Conservation (phyloP, 2,113 vertebrate species). For the Protobothrops flavoviridis region DNA sequence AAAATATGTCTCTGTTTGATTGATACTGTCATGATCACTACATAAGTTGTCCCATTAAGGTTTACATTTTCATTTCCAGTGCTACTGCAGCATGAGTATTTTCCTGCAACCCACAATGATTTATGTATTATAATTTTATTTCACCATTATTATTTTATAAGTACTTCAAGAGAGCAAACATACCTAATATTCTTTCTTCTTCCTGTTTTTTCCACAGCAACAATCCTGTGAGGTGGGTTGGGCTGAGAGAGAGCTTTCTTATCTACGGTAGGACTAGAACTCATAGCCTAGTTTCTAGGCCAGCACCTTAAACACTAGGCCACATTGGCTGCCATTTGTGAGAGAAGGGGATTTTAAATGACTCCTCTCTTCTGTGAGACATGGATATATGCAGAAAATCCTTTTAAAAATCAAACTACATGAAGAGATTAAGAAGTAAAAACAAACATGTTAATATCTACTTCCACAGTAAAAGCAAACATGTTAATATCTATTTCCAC, state of each 20-base stretch:
- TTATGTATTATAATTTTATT: neutral
- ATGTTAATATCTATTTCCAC: neutral
- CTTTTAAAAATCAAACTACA: neutral
- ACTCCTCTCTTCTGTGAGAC: neutral
- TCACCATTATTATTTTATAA: neutral
- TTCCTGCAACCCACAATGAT: slow-evolving; percentile 10
- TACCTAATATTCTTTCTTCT: neutral
- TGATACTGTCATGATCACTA: slow-evolving; percentile 8
- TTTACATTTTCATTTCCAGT: slow-evolving; percentile 56
- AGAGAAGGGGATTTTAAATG: slow-evolving; percentile 1
- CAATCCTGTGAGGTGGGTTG: neutral
- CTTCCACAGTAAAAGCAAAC: neutral
- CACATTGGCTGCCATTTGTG: neutral
- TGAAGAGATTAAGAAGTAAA: slow-evolving; percentile 3
- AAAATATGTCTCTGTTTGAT: slow-evolving; percentile 46
- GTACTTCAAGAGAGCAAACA: neutral
- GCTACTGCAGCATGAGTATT: slow-evolving; percentile 28
- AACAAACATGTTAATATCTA: neutral
- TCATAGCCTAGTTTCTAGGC: neutral
- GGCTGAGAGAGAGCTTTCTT: neutral
- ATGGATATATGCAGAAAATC: neutral
- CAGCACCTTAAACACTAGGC: neutral
- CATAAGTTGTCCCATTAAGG: slow-evolving; percentile 49
- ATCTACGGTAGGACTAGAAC: neutral
- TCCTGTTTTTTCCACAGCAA: neutral